Conservation (phyloP, 2,888 invertebrate genomes). For the Eupithecia insigniata region DNA sequence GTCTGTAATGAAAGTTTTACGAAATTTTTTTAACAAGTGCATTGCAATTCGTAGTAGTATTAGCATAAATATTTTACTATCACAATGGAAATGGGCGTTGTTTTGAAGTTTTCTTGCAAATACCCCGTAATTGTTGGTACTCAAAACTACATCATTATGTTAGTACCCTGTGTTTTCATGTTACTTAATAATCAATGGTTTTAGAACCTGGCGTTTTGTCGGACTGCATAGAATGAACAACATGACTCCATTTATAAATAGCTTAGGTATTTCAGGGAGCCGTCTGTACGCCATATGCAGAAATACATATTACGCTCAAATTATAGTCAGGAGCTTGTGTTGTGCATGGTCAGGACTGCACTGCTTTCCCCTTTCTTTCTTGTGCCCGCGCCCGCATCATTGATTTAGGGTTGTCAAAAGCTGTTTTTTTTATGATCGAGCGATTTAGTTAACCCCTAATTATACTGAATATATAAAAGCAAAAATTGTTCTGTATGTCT, state of each 20-base stretch:
- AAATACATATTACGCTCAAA: constrained; percentile 76
- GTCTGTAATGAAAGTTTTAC: not conserved
- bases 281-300: constrained; percentile 51
- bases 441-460: not conserved
- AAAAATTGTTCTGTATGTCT: not conserved
- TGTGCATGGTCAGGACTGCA: constrained; percentile 79
- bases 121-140: not conserved
- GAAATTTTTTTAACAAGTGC: not conserved
- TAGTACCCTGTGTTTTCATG: not conserved
- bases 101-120: constrained; percentile 39
- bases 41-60: constrained; percentile 24
- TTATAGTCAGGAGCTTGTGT: constrained; percentile 71
- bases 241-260: constrained; percentile 9
- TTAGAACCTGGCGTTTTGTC: not conserved
- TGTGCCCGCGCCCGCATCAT: constrained; percentile 20
- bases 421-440: not conserved
- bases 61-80: constrained; percentile 29
- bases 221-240: not conserved
- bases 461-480: not conserved
- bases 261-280: constrained; percentile 3
- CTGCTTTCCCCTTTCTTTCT: constrained; percentile 55
- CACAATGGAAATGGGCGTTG: constrained; percentile 52
- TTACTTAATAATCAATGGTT: not conserved
- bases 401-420: constrained; percentile 34
- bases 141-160: constrained; percentile 2